These are phyloP conservation scores for Cryptosula pallasiana DNA, from an alignment of 2,888 invertebrate genomes.

Conservation along the genomic window DNA sequence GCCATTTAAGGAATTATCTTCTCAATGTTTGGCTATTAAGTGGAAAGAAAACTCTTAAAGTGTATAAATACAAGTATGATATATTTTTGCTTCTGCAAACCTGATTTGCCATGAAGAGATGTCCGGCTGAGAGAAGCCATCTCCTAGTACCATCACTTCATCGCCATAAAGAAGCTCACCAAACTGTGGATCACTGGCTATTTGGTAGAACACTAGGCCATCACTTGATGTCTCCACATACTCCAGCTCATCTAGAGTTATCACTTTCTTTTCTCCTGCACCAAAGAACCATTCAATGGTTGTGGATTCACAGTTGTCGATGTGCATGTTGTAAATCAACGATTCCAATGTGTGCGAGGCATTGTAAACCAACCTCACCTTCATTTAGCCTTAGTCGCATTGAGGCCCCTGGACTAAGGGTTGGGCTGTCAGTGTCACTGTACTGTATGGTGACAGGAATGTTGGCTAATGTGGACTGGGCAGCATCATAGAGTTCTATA, in stretches of 20 bases:
- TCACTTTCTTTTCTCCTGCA: constrained; percentile 23
- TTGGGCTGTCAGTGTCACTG: constrained; percentile 21
- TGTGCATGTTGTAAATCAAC: no score
- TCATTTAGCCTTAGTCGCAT: constrained; percentile 15
- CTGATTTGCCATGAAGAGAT: constrained; percentile 37
- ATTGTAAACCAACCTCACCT: no score
- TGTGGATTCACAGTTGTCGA: no score
- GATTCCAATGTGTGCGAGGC: no score
- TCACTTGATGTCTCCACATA: background rate
- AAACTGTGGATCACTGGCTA: constrained; percentile 12
- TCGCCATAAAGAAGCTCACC: background rate
- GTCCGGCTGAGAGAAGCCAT: constrained; percentile 39
- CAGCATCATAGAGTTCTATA: constrained; percentile 37
- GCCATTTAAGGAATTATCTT: no score
- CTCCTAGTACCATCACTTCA: constrained; percentile 31
- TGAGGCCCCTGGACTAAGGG: constrained; percentile 14
- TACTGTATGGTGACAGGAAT: constrained; percentile 16
- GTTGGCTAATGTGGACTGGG: constrained; percentile 28
- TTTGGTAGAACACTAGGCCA: constrained; percentile 12
- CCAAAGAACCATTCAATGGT: no score
- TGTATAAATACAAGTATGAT: no score
- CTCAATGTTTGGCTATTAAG: no score
- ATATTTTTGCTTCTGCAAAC: no score
- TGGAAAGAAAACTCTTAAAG: no score
- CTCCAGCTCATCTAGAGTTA: constrained; percentile 5